Conservation (phyloP, 2,888 invertebrate genomes). For the Chamaedrilus cognettii region DNA sequence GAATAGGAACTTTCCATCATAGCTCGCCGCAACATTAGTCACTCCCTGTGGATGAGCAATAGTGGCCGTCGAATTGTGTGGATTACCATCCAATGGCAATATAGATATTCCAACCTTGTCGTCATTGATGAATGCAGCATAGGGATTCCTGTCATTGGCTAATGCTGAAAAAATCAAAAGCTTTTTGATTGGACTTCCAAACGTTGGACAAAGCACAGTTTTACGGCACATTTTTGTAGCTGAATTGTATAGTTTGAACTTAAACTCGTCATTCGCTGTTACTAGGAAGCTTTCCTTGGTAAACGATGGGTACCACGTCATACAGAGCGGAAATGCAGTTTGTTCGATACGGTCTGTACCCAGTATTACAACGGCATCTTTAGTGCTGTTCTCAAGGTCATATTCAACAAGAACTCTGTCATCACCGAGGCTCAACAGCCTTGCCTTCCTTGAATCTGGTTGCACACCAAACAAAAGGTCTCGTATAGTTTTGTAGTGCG, state of each 20-base stretch:
- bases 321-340: constrained; percentile 66
- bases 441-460: constrained; percentile 51
- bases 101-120: constrained; percentile 72
- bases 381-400: constrained; percentile 51
- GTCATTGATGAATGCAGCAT: constrained; percentile 69
- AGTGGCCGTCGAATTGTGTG: constrained; percentile 64
- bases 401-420: constrained; percentile 59
- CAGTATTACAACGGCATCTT: constrained; percentile 55
- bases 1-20: constrained; percentile 64
- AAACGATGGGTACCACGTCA: constrained; percentile 62
- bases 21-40: constrained; percentile 57
- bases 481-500: constrained; percentile 58
- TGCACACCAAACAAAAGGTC: constrained; percentile 57
- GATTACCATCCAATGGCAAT: constrained; percentile 75
- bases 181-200: constrained; percentile 66
- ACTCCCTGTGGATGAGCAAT: constrained; percentile 72
- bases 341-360: constrained; percentile 69
- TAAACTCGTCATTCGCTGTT: constrained; percentile 70
- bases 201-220: constrained; percentile 72
- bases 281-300: constrained; percentile 64
- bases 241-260: constrained; percentile 71
- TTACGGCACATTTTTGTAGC: constrained; percentile 69
- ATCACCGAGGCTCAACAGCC: constrained; percentile 55
- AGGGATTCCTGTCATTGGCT: constrained; percentile 43
- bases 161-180: constrained; percentile 26